phyloP scores from a whole-genome alignment of 1,140 invertebrate genomes.

The Drosophila willistoni region DNA sequence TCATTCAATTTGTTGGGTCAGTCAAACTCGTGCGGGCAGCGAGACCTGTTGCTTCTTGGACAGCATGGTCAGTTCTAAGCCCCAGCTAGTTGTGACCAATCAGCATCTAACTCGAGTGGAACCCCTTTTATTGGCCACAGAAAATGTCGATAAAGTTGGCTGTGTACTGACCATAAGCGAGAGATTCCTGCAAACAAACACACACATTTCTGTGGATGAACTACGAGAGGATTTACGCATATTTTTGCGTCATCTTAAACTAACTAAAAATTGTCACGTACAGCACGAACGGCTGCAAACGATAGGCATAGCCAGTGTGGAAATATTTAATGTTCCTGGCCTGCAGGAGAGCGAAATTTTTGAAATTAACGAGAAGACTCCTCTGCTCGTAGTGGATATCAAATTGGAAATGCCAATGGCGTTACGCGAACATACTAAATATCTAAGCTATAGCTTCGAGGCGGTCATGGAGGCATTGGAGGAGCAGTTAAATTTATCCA shows the following conservation, averaged over 20 bases:
- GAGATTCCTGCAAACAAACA: conserved; percentile 25
- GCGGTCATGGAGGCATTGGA: conserved; percentile 37
- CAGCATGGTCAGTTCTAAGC: conserved; percentile 43
- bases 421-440: conserved; percentile 18
- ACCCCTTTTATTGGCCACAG: neutral
- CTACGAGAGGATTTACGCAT: conserved; percentile 41
- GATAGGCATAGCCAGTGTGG: conserved; percentile 58
- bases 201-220: conserved; percentile 27
- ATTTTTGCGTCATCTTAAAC: conserved; percentile 46
- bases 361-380: conserved; percentile 30
- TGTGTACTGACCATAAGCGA: conserved; percentile 51
- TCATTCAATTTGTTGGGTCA: conserved; percentile 51
- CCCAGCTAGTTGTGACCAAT: conserved; percentile 11
- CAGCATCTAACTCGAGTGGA: conserved; percentile 29
- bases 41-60: conserved; percentile 68
- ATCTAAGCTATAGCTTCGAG: conserved; percentile 45
- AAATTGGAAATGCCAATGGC: conserved; percentile 21
- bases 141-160: neutral
- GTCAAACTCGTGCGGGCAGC: conserved; percentile 26
- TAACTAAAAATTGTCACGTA: conserved; percentile 46
- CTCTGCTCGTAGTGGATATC: conserved; percentile 48
- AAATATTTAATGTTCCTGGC: conserved; percentile 32
- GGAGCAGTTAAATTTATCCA: conserved; percentile 41
- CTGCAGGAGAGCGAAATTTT: conserved; percentile 36
- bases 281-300: conserved; percentile 23